These are phyloP conservation scores for Labrus mixtus DNA, from an alignment of 2,113 vertebrate genomes.

Conservation along the genomic window DNA sequence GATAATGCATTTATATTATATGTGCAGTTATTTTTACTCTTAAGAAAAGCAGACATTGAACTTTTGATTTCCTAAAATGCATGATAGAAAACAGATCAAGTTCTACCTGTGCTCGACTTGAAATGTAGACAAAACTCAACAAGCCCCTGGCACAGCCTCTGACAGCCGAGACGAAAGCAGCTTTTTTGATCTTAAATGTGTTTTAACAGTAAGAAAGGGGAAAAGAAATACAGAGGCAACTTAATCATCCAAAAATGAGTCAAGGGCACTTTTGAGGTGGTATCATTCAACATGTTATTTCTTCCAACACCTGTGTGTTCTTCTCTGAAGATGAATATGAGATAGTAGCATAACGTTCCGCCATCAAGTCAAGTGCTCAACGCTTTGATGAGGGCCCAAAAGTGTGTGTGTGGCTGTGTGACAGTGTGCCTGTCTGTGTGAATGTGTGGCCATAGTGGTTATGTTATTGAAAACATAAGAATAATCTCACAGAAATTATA, in stretches of 20 bases:
- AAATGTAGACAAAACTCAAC: conserved; percentile 66
- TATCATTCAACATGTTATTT: conserved; percentile 76
- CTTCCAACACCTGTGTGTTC: conserved; percentile 79
- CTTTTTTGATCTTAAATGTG: conserved; percentile 70
- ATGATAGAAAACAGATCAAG: conserved; percentile 44
- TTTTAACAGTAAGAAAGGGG: conserved; percentile 45
- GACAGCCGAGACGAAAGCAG: conserved; percentile 58
- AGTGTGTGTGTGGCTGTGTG: conserved; percentile 34
- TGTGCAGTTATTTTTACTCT: conserved; percentile 18
- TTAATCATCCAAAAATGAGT: conserved; percentile 66
- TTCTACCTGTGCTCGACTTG: conserved; percentile 37
- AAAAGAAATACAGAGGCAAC: conserved; percentile 52
- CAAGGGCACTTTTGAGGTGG: conserved; percentile 69
- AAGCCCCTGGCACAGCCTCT: conserved; percentile 65
- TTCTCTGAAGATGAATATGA: conserved; percentile 74
- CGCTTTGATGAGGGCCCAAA: conserved; percentile 71
- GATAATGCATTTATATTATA: conserved; percentile 23
- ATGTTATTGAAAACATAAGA: conserved; percentile 31
- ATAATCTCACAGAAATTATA: conserved; percentile 25
- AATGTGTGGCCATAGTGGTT: conserved; percentile 15
- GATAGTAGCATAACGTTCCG: conserved; percentile 70
- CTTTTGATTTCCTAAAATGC: conserved; percentile 42
- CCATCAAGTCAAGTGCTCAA: conserved; percentile 62
- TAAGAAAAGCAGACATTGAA: conserved; percentile 24
- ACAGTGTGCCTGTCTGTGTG: conserved; percentile 18